These are phyloP conservation scores for Ceuthmochares aereus DNA, from an alignment of 2,113 vertebrate species.

Conservation along the genomic window DNA sequence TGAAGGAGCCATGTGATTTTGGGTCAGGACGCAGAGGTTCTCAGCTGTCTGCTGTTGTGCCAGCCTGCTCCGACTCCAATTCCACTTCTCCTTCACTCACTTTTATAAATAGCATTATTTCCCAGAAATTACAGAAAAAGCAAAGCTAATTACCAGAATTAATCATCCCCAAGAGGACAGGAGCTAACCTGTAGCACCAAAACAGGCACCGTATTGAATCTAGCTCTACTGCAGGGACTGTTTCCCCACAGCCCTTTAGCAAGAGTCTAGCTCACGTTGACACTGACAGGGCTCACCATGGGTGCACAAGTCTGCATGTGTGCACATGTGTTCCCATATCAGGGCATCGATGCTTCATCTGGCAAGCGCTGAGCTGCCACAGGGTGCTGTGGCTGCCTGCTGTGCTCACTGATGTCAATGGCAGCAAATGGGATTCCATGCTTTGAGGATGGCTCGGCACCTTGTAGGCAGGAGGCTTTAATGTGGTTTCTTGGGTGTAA, in stretches of 20 bases:
- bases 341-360: fast-evolving
- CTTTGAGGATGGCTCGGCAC: conserved; percentile 29
- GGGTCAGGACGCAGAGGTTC: neutral
- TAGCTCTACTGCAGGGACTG: neutral
- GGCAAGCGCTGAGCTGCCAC: neutral
- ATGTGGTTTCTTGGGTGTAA: conserved; percentile 60
- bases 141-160: neutral
- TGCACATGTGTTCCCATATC: fast-evolving
- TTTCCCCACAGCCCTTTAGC: fast-evolving
- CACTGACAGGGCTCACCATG: fast-evolving
- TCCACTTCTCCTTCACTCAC: fast-evolving
- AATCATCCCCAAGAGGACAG: neutral
- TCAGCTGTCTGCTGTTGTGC: neutral
- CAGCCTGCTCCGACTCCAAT: fast-evolving
- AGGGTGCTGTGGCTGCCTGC: neutral
- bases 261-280: fast-evolving
- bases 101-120: neutral
- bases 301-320: neutral
- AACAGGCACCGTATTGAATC: neutral
- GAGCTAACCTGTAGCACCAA: neutral
- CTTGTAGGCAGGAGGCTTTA: neutral
- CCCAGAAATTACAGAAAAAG: neutral
- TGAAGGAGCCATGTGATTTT: neutral
- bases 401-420: neutral
- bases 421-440: neutral